Percentiles rank a stretch among this genome's conserved stretches.
Conservation (phyloP, 2,113 vertebrate species). For the Potamarius usumacintae region DNA sequence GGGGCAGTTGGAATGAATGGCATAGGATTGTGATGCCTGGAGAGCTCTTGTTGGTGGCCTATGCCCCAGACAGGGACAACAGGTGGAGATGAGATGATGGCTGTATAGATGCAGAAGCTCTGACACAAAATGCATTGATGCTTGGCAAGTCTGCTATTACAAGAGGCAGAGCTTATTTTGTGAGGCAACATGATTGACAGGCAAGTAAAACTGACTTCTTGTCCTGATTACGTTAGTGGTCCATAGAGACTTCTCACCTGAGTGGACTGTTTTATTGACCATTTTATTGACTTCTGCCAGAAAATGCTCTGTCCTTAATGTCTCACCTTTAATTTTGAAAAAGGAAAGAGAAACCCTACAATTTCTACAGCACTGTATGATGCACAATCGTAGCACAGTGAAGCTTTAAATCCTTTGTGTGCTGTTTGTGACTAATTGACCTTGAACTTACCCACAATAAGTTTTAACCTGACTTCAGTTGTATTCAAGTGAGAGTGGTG, state of each 20-base stretch:
- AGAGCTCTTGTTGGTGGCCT: no score
- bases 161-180: background rate
- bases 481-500: background rate
- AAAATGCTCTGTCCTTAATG: background rate
- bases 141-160: background rate
- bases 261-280: background rate
- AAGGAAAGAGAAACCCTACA: background rate
- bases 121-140: background rate
- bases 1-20: no score
- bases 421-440: background rate
- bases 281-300: background rate
- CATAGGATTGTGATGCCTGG: no score
- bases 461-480: background rate
- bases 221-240: background rate
- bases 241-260: background rate
- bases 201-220: background rate
- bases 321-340: background rate
- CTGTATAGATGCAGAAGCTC: background rate
- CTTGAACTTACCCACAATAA: background rate
- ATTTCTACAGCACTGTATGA: background rate
- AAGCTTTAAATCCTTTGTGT: background rate
- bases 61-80: no score
- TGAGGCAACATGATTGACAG: background rate
- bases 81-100: no score
- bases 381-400: background rate